phyloP scores from a whole-genome alignment of 1,140 invertebrate genomes.

The Drosophila takahashii region DNA sequence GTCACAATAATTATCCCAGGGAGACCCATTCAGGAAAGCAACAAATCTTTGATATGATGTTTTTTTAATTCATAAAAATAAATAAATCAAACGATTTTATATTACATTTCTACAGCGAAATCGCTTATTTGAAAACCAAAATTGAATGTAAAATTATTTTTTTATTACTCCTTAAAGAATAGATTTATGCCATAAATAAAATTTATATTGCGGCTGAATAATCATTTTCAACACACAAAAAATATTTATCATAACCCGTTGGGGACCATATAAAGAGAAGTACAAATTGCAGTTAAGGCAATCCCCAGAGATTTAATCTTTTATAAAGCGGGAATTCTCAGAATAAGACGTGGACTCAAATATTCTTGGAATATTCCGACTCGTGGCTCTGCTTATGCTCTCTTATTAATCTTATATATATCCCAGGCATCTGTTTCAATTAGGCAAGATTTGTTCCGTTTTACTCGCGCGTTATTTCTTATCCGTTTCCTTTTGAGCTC shows the following conservation, averaged over 20 bases:
- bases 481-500: not conserved
- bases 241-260: slow-evolving; percentile 11
- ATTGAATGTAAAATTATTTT: not conserved
- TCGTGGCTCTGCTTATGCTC: not conserved
- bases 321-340: not conserved
- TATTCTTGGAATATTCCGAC: not conserved
- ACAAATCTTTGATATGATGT: not conserved
- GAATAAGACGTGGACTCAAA: not conserved
- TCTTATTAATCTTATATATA: slow-evolving; percentile 30
- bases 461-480: not conserved
- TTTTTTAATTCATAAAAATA: not conserved
- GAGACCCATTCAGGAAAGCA: slow-evolving; percentile 11
- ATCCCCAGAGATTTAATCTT: slow-evolving; percentile 22
- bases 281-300: not conserved
- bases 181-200: not conserved
- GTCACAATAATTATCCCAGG: slow-evolving; percentile 1
- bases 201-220: not conserved
- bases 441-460: slow-evolving; percentile 13
- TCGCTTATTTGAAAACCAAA: not conserved
- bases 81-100: not conserved
- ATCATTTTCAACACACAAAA: not conserved
- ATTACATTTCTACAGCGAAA: no score
- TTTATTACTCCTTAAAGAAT: not conserved
- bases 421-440: slow-evolving; percentile 43
- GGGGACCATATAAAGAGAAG: slow-evolving; percentile 7